These are phyloP conservation scores for Pseudorasbora parva DNA, from an alignment of 2,113 vertebrate species.

Conservation along the genomic window DNA sequence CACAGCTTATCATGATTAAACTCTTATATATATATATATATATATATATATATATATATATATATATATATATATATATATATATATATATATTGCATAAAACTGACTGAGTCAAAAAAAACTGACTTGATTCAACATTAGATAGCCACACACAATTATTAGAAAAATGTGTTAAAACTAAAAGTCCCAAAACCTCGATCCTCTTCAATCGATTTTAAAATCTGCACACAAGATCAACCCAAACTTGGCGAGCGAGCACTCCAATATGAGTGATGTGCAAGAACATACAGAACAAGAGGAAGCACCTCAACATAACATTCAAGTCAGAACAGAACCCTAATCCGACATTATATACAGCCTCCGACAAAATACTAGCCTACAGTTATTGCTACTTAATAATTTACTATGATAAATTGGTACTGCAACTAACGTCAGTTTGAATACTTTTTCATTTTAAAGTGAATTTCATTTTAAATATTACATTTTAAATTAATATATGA, in stretches of 20 bases:
- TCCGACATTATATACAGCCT: not conserved
- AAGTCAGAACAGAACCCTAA: slow-evolving; percentile 4
- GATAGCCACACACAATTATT: not conserved
- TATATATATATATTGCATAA: not conserved
- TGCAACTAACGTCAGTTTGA: not conserved
- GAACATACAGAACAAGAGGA: not conserved
- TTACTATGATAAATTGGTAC: not conserved
- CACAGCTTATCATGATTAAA: too few relatives aligned
- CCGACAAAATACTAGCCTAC: not conserved
- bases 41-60: too few relatives aligned
- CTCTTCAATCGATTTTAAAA: slow-evolving; percentile 3
- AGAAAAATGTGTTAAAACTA: not conserved
- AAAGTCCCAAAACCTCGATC: not conserved
- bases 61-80: too few relatives aligned
- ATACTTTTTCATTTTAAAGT: not conserved
- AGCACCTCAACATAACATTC: not conserved
- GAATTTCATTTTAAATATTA: not conserved
- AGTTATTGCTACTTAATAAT: not conserved
- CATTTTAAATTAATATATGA: not conserved
- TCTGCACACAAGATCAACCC: not conserved
- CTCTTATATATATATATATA: too few relatives aligned
- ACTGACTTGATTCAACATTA: slow-evolving; percentile 8
- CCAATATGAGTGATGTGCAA: not conserved
- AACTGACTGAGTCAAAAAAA: too few relatives aligned
- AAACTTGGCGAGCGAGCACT: not conserved